Conservation (phyloP, 2,113 vertebrate species). For the Xyliphius kryptos region DNA sequence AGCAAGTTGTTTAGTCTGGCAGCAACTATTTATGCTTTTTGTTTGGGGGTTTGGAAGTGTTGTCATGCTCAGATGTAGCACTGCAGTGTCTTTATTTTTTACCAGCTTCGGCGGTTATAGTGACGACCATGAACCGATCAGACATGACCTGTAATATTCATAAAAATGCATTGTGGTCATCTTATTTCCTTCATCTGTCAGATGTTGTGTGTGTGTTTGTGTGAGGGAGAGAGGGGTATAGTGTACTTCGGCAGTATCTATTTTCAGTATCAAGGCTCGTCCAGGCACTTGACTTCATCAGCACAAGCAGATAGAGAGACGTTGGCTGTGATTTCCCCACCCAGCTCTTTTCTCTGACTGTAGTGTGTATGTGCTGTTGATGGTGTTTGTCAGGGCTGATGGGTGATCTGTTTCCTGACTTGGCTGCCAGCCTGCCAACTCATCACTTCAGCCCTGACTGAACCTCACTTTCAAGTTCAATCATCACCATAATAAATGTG, state of each 20-base stretch:
- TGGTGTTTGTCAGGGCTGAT: slow-evolving; percentile 14
- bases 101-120: too few species aligned
- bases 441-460: slow-evolving; percentile 15
- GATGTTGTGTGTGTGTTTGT: too few species aligned
- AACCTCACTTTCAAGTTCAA: slow-evolving; percentile 26
- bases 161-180: too few species aligned
- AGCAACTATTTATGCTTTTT: slow-evolving; percentile 6
- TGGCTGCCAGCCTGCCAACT: slow-evolving; percentile 27
- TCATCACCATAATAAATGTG: slow-evolving; percentile 21
- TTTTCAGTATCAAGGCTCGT: not conserved
- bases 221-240: not conserved
- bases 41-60: not conserved
- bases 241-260: not conserved
- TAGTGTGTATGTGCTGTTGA: not conserved
- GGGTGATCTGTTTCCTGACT: slow-evolving; percentile 28
- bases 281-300: slow-evolving; percentile 15
- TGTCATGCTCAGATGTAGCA: not conserved
- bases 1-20: slow-evolving; percentile 32
- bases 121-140: too few species aligned
- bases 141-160: too few species aligned
- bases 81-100: not conserved
- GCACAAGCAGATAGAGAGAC: slow-evolving; percentile 1
- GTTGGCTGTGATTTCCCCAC: slow-evolving; percentile 21
- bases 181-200: too few species aligned
- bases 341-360: slow-evolving; percentile 13